Evolutionary conservation across 2,888 invertebrate species (phyloP).

Genomic region (Eupsilia transversa): DNA sequence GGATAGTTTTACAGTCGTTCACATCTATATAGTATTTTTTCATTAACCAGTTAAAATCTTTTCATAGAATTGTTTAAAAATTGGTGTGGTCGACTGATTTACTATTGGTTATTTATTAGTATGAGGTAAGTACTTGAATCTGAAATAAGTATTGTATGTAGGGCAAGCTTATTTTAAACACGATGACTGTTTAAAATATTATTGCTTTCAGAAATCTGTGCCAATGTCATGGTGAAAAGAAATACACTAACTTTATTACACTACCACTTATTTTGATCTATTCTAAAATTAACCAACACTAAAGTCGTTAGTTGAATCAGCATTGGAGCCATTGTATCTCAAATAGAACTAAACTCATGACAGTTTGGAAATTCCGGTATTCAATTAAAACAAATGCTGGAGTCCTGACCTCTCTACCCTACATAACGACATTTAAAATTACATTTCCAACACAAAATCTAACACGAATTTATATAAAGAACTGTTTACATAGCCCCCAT

Average conservation of each 20-base stretch:
- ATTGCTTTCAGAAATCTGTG: constrained; percentile 15
- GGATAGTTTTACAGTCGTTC: neutral
- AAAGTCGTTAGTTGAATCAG: constrained; percentile 3
- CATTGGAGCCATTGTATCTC: neutral
- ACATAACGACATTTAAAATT: constrained; percentile 55
- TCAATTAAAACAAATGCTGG: constrained; percentile 48
- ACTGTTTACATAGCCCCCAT: constrained; percentile 54
- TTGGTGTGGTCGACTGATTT: constrained; percentile 42
- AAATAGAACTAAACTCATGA: constrained; percentile 32
- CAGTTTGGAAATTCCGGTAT: constrained; percentile 31
- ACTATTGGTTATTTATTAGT: constrained; percentile 47
- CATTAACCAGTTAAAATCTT: constrained; percentile 29
- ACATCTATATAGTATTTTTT: constrained; percentile 37
- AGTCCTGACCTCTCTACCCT: constrained; percentile 35
- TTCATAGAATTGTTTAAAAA: constrained; percentile 39
- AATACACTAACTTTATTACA: neutral
- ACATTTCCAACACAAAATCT: constrained; percentile 60
- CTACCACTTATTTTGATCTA: neutral
- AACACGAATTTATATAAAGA: constrained; percentile 50
- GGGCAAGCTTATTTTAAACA: constrained; percentile 23
- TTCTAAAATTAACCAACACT: constrained; percentile 5
- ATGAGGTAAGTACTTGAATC: constrained; percentile 25
- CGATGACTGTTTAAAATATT: constrained; percentile 14
- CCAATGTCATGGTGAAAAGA: constrained; percentile 17
- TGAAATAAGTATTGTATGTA: constrained; percentile 6